A percentile compares a stretch with the other conserved stretches of the same genome.
Conservation (phyloP, 2,888 invertebrate genomes). For the Dorcus hopei region DNA sequence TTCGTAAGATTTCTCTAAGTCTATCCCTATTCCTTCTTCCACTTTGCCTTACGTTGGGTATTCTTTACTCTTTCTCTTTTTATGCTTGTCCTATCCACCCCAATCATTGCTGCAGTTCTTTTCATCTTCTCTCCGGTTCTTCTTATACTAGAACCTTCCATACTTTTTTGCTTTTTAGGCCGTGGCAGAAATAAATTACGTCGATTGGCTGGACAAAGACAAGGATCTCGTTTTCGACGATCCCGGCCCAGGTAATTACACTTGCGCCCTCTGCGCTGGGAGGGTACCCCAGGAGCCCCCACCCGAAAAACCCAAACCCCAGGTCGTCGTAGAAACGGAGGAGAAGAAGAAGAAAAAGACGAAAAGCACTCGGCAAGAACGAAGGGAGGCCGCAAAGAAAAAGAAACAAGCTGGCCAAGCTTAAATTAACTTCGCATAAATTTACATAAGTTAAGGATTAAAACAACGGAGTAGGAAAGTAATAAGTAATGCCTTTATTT, state of each 20-base stretch:
- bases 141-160: no score
- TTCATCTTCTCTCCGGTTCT: no score
- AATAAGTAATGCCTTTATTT: no score
- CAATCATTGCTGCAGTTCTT: no score
- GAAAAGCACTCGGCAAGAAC: conserved; percentile 21
- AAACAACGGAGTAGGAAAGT: no score
- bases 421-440: no score
- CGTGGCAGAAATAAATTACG: conserved; percentile 47
- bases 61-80: no score
- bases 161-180: conserved; percentile 19
- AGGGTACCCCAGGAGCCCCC: conserved; percentile 30
- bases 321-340: conserved; percentile 7
- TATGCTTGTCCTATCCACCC: no score
- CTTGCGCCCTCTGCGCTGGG: conserved; percentile 46
- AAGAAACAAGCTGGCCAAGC: conserved; percentile 2
- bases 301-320: conserved; percentile 21
- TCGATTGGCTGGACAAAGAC: conserved; percentile 43
- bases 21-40: no score
- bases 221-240: conserved; percentile 50
- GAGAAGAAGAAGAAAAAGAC: conserved; percentile 5
- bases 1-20: no score
- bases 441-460: no score
- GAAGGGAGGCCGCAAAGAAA: conserved; percentile 13
- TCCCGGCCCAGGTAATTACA: conserved; percentile 53
- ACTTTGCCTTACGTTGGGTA: no score